These are phyloP conservation scores for Lates calcarifer DNA, from an alignment of 2,113 vertebrate species.

Conservation along the genomic window DNA sequence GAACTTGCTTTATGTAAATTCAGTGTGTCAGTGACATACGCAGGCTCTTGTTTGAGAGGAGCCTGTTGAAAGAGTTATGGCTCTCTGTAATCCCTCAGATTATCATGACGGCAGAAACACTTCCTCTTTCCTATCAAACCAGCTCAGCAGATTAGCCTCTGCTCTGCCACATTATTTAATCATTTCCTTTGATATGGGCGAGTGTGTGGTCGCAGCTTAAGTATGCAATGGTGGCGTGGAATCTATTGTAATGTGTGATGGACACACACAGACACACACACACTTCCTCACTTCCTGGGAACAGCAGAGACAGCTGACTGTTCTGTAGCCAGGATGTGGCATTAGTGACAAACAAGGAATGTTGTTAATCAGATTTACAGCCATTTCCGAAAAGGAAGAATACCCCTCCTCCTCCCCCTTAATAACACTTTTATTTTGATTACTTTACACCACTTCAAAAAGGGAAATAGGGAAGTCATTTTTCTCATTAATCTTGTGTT, in stretches of 20 bases:
- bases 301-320: constrained; percentile 68
- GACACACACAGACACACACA: constrained; percentile 26
- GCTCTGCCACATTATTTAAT: constrained; percentile 45
- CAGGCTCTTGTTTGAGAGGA: constrained; percentile 19
- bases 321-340: constrained; percentile 75
- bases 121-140: constrained; percentile 53
- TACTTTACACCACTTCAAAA: constrained; percentile 62
- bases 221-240: constrained; percentile 23
- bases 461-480: constrained; percentile 46
- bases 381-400: constrained; percentile 67
- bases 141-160: constrained; percentile 54
- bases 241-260: constrained; percentile 40
- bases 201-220: constrained; percentile 60
- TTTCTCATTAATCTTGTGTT: constrained; percentile 25
- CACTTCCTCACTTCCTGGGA: constrained; percentile 30
- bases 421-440: constrained; percentile 58
- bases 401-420: background rate
- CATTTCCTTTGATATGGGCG: constrained; percentile 62
- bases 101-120: constrained; percentile 49
- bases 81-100: constrained; percentile 61
- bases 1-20: constrained; percentile 25
- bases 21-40: background rate
- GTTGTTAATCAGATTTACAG: constrained; percentile 77
- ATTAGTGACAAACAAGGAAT: constrained; percentile 79
- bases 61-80: constrained; percentile 34